Evolutionary conservation across 1,140 invertebrate species (phyloP), one percentile per base, ranked within the genome.

Genomic region (Apolygus lucorum): DNA sequence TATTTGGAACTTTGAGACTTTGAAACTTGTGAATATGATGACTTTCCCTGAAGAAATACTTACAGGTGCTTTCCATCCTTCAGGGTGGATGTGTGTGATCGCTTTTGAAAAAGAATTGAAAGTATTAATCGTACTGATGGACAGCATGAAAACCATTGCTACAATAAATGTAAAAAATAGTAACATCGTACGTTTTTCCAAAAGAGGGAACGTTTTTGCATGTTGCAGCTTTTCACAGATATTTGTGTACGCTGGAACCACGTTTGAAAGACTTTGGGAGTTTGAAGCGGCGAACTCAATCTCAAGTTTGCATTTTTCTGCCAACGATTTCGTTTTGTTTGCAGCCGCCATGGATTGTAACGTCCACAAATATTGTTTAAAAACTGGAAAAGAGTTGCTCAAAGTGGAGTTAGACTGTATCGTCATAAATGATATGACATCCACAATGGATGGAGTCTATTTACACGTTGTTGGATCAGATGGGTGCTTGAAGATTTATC

Each of bases 1-100:
- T 62, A 83, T 97, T 14, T 96, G 94, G 93, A 93, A 96, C 76
- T 95, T 91, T 74, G 88, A 93, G 76, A 90, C 86, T 0, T 83
- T 86, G 71, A 85, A 83, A 49, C 78, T 94, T 26, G 88, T 95
- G 74, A 79, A 95, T 76, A 84, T 87, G 52, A 92, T 91, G 76
- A 84, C 90, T 71, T 95, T 93, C 76, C 82, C 87, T 42, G 90
- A 94, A 74, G 89, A 92, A 74, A 86, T 93, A 21, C 87, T 85
- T 74, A 87, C 86, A 70, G 83, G 93, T 4, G 86, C 89, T 22
- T 76, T 96, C 1, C 93, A 96, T 80, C 92, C 93, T 0, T 86
- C 85, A 27, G 79, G 78, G 8, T 11, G 22, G 11, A 11, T 11
- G 2, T 59, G 54, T 21, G 22, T 24, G 8, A 24, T 59, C 22